Evolutionary conservation across 2,888 invertebrate genomes (phyloP), one percentile per base, ranked within the genome.

Genomic region (Hetaerina titia): DNA sequence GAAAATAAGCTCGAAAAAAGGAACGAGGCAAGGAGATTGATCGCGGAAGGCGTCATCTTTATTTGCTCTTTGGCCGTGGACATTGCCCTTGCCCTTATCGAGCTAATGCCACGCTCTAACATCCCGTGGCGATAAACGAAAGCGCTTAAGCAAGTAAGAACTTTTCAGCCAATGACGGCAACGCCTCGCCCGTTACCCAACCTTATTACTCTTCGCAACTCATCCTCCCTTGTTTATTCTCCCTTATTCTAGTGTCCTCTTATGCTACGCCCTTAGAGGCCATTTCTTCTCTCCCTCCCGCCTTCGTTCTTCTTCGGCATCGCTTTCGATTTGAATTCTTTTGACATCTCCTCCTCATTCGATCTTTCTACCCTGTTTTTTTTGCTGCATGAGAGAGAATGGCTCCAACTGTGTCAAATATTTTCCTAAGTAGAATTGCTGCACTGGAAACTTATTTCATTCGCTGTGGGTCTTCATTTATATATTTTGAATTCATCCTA

Each of bases 41-140:
- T 92, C 69, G 69, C 92, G 92, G 92, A 92, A 92, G 92, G 92
- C 92, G 92, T 74, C 92, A 92, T 92, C 92, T 92, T 92, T 92
- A 92, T 92, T 92, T 92, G 92, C 69, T 69, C 92, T 92, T 69
- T 69, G 92, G n/a, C 69, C 74, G 64, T 74, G 92, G 69, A 92
- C 92, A 69, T 92, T 92, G 92, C 69, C 92, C 92, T 92, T 74
- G 56, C 69, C 69, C 92, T 92, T 92, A 92, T 92, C 92, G 92
- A 69, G 69, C 69, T 69, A 92, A 92, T 69, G 69, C 92, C 64
- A 22, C 64, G 64, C 64, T 90, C 64, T 69, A 56, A n/a, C 45
- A 69, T 92, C 92, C 69, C 64, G 13, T 17, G 69, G 92, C 45
- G 92, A 92, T 92, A 92, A 92, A 64, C 69, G 92, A 64, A 90